Percentiles rank a stretch among this genome's conserved stretches.
phyloP scores from a whole-genome alignment of 2,113 vertebrate genomes.

The Anoplopoma fimbria region DNA sequence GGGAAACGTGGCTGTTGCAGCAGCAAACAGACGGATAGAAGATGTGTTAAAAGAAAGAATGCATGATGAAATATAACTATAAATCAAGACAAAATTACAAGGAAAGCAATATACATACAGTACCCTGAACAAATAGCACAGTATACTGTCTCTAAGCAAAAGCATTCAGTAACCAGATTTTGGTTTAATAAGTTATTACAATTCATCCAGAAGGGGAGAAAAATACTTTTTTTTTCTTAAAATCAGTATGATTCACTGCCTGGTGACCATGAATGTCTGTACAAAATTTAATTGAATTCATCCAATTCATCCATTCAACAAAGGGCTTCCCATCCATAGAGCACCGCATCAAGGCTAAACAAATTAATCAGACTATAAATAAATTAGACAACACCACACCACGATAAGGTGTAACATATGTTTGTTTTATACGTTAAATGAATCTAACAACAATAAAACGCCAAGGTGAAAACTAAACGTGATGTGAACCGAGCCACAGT shows the following conservation, averaged over 20 bases:
- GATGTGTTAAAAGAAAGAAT: not conserved
- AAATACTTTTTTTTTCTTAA: not conserved
- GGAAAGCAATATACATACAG: not conserved
- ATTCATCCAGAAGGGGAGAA: not conserved
- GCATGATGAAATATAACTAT: not conserved
- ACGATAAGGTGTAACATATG: no score
- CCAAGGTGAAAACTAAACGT: not conserved
- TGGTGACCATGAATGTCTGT: not conserved
- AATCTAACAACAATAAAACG: not conserved
- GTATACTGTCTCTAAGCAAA: not conserved
- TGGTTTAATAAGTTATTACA: not conserved
- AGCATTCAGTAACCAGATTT: not conserved
- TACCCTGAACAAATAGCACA: not conserved
- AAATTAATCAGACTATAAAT: not conserved
- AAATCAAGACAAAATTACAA: not conserved
- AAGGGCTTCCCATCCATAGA: not conserved
- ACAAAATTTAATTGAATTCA: not conserved
- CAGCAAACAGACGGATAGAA: not conserved
- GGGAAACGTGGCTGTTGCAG: not conserved
- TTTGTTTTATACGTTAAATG: not conserved
- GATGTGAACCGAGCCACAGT: constrained; percentile 9
- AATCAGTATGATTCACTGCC: not conserved
- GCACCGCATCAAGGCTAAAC: not conserved
- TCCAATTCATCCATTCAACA: not conserved
- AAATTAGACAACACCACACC: not conserved